Evolutionary conservation across 1,140 invertebrate species (phyloP).

Genomic region (Nephila pilipes): DNA sequence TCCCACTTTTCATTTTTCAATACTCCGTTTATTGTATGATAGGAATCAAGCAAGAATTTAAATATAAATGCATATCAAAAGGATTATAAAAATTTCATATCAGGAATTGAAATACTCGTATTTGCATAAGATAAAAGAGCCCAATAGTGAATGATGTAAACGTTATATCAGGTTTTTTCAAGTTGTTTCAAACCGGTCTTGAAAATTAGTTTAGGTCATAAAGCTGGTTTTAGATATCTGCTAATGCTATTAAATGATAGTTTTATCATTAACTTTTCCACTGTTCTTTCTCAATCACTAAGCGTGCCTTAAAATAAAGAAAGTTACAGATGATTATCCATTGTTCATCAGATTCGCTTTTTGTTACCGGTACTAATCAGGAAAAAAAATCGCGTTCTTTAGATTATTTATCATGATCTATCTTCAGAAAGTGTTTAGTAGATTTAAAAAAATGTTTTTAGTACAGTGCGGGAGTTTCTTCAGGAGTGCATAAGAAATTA

Average conservation of each 20-base stretch:
- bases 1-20: no score
- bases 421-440: no score
- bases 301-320: neutral
- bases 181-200: neutral
- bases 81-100: neutral
- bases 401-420: no score
- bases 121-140: neutral
- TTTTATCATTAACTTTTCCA: neutral
- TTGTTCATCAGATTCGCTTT: no score
- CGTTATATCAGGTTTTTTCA: no score
- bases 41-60: neutral
- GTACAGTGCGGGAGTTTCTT: no score
- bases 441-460: no score
- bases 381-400: no score
- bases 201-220: neutral
- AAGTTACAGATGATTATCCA: no score
- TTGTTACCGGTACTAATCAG: no score
- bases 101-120: neutral
- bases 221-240: neutral
- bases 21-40: no score
- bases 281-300: neutral
- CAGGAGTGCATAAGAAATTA: no score
- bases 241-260: neutral
- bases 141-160: neutral
- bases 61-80: neutral